Conservation (phyloP, 2,797 vertebrate genomes). For the Anas bahamensis region DNA sequence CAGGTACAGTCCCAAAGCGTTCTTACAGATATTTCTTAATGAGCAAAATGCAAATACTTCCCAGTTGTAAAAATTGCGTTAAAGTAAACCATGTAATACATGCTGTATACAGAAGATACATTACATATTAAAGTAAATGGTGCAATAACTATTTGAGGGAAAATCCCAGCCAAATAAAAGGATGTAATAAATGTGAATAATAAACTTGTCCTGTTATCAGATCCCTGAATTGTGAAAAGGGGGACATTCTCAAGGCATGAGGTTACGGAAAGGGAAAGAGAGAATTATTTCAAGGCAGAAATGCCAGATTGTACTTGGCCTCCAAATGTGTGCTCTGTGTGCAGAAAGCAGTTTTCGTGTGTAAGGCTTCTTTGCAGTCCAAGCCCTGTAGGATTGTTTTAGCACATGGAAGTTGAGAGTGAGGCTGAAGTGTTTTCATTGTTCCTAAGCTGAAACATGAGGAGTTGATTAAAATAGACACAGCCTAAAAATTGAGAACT, state of each 20-base stretch:
- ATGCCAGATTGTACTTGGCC: not conserved
- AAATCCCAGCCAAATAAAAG: not conserved
- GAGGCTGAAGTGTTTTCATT: not conserved
- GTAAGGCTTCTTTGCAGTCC: not conserved
- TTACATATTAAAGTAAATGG: not conserved
- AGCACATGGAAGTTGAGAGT: not conserved
- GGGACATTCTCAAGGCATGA: not conserved
- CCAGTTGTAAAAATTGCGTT: not conserved
- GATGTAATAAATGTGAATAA: not conserved
- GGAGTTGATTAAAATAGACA: not conserved
- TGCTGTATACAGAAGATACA: not conserved
- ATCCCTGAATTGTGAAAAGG: not conserved
- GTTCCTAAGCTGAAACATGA: not conserved
- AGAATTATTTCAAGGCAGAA: not conserved
- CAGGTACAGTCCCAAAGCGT: not conserved
- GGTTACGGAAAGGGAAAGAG: not conserved
- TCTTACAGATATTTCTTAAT: not conserved
- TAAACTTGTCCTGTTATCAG: not conserved
- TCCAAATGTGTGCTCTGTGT: not conserved
- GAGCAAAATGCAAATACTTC: not conserved
- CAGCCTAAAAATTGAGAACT: not conserved
- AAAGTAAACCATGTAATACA: not conserved
- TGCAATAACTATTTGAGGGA: not conserved
- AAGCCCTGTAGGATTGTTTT: not conserved
- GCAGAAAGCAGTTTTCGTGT: not conserved